Percentiles rank a stretch among this genome's conserved stretches.
Conservation (phyloP, 2,113 vertebrate species). For the Cisticola juncidis region DNA sequence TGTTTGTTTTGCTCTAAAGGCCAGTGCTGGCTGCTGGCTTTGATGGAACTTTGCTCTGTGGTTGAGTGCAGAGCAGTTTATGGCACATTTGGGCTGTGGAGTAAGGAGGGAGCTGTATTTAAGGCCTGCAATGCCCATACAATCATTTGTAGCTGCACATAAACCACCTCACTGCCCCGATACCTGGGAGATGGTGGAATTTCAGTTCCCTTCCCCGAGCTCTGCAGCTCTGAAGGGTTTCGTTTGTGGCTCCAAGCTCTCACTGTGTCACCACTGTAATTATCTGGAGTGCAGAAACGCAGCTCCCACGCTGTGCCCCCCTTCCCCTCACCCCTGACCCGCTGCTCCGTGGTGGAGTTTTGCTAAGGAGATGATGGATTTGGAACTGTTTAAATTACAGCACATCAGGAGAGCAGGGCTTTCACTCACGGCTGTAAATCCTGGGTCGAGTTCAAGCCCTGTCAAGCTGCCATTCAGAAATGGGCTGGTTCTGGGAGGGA, state of each 20-base stretch:
- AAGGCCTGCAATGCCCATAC: fast-evolving
- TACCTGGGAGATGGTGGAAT: neutral
- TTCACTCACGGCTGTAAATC: neutral
- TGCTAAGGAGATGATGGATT: neutral
- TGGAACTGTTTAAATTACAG: neutral
- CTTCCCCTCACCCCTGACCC: neutral
- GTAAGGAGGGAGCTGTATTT: neutral
- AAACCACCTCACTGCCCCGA: neutral
- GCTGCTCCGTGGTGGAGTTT: neutral
- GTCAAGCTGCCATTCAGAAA: neutral
- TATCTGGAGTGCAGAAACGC: neutral
- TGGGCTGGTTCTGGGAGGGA: neutral
- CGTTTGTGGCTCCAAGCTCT: neutral
- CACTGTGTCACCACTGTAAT: neutral
- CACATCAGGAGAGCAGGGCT: neutral
- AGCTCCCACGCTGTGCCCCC: neutral
- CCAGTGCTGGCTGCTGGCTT: neutral
- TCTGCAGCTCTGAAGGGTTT: neutral
- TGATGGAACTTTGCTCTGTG: neutral
- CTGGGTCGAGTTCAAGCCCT: neutral
- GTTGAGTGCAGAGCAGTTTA: neutral
- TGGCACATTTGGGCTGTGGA: neutral
- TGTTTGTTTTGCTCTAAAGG: neutral
- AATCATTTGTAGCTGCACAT: neutral
- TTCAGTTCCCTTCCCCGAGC: neutral